Evolutionary conservation across 1,140 invertebrate genomes (phyloP).

Genomic region (Contarinia nasturtii): DNA sequence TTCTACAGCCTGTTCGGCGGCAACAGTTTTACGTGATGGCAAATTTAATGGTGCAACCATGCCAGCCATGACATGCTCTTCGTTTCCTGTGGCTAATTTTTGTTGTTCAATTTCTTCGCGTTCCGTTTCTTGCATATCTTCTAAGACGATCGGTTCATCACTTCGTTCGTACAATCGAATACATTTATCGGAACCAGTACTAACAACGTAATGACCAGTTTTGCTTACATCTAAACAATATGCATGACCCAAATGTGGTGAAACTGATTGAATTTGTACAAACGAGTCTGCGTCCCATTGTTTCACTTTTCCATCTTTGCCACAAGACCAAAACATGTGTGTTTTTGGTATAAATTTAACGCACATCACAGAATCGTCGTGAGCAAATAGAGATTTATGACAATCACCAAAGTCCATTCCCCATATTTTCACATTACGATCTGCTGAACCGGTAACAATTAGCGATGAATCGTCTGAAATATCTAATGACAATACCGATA

Average conservation of each 20-base stretch:
- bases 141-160: slow-evolving; percentile 73
- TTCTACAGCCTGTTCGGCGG: slow-evolving; percentile 79
- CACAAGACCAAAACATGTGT: slow-evolving; percentile 82
- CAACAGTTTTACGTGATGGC: slow-evolving; percentile 75
- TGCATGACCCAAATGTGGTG: slow-evolving; percentile 66
- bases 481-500: slow-evolving; percentile 86
- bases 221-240: slow-evolving; percentile 56
- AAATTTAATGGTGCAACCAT: slow-evolving; percentile 48
- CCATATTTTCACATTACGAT: slow-evolving; percentile 95
- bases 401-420: slow-evolving; percentile 97
- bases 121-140: slow-evolving; percentile 78
- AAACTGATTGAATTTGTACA: slow-evolving; percentile 75
- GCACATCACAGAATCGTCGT: slow-evolving; percentile 84
- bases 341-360: slow-evolving; percentile 78
- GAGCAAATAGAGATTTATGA: slow-evolving; percentile 70
- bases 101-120: slow-evolving; percentile 51
- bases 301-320: slow-evolving; percentile 85
- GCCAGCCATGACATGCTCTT: slow-evolving; percentile 43
- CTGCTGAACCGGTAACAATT: slow-evolving; percentile 84
- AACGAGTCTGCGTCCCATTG: slow-evolving; percentile 95
- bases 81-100: slow-evolving; percentile 41
- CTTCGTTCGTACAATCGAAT: slow-evolving; percentile 75
- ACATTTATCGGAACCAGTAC: slow-evolving; percentile 75
- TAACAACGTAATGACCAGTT: slow-evolving; percentile 60
- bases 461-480: slow-evolving; percentile 81